Evolutionary conservation across 2,888 invertebrate species (phyloP).

Genomic region (Nasonia oneida): DNA sequence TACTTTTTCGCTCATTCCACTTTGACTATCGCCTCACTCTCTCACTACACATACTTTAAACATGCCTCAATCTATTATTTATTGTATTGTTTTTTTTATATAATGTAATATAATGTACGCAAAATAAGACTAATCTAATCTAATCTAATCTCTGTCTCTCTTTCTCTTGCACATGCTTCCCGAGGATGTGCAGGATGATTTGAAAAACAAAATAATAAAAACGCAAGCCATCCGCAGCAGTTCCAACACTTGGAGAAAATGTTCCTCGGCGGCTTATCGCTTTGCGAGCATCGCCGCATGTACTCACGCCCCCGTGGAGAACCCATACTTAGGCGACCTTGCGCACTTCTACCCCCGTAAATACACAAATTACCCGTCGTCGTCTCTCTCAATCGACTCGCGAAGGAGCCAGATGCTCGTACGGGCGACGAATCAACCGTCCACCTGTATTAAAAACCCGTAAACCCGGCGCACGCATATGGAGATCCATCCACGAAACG

Average conservation of each 20-base stretch:
- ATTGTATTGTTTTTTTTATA: too few relatives aligned
- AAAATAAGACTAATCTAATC: too few relatives aligned
- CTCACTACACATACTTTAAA: too few relatives aligned
- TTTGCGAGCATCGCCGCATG: background rate
- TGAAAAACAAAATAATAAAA: constrained; percentile 20
- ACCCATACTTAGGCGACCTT: constrained; percentile 24
- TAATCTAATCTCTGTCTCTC: too few relatives aligned
- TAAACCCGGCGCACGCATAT: background rate
- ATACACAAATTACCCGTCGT: constrained; percentile 34
- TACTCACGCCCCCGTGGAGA: constrained; percentile 8
- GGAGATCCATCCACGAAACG: background rate
- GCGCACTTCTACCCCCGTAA: constrained; percentile 28
- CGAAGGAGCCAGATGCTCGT: background rate
- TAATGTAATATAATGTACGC: too few relatives aligned
- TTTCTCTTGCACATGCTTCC: too few relatives aligned
- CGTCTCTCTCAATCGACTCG: constrained; percentile 5
- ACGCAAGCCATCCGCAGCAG: background rate
- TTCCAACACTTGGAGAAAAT: constrained; percentile 48
- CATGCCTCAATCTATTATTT: too few relatives aligned
- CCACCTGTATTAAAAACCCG: background rate
- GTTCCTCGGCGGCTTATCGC: constrained; percentile 2
- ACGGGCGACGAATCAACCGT: background rate
- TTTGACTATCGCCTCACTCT: too few relatives aligned
- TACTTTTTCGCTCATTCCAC: too few relatives aligned
- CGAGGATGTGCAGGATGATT: background rate